A percentile compares a stretch with the other conserved stretches of the same genome.
phyloP scores from a whole-genome alignment of 1,140 invertebrate species.

The Gyrodactylus bullatarudis region DNA sequence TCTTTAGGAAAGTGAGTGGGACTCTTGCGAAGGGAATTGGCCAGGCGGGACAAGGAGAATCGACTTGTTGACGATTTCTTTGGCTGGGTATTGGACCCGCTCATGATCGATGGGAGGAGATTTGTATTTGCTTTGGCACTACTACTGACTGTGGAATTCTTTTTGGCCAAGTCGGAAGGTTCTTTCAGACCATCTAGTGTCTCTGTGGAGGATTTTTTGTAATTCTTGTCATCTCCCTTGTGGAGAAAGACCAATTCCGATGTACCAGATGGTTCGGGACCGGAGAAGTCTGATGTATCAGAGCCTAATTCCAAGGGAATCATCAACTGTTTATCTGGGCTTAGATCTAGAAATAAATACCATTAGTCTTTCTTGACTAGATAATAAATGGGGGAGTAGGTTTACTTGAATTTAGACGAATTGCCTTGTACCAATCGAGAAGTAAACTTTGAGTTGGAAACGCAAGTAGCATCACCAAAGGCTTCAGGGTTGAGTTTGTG shows the following conservation, averaged over 20 bases:
- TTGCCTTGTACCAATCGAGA: not conserved
- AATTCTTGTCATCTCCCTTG: not conserved
- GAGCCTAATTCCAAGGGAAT: not conserved
- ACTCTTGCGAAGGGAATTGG: not conserved
- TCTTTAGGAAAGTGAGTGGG: too few relatives aligned
- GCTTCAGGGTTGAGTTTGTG: not conserved
- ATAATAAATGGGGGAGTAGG: not conserved
- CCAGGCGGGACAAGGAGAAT: not conserved
- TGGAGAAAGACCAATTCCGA: not conserved
- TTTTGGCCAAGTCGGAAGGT: not conserved
- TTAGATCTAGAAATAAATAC: not conserved
- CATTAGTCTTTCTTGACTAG: not conserved
- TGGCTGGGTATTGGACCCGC: too few relatives aligned
- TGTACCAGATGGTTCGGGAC: not conserved
- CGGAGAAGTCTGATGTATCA: not conserved
- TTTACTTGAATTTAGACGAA: not conserved
- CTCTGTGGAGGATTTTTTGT: too few relatives aligned
- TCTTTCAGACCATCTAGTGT: not conserved
- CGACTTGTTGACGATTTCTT: not conserved
- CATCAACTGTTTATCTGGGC: not conserved
- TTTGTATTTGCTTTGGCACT: not conserved
- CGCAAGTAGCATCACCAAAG: not conserved
- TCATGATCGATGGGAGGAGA: not conserved
- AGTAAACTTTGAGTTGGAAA: not conserved
- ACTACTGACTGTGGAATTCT: not conserved